Evolutionary conservation across 1,140 invertebrate species (phyloP).

Genomic region (Zeugodacus cucurbitae): DNA sequence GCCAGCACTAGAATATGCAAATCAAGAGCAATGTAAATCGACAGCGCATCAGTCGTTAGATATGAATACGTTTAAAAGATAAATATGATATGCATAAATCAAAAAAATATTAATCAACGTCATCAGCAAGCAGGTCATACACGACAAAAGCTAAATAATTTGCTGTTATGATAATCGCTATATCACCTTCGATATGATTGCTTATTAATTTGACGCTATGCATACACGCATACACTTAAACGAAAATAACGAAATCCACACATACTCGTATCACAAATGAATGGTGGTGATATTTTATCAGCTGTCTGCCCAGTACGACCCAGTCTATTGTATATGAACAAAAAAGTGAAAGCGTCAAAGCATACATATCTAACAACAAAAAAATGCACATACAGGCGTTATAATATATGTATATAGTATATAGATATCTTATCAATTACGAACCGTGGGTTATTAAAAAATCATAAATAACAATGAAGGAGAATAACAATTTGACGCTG

Average conservation of each 20-base stretch:
- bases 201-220: neutral
- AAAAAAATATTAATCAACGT: neutral
- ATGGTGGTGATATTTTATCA: neutral
- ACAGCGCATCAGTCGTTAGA: neutral
- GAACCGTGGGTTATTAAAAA: neutral
- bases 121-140: neutral
- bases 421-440: neutral
- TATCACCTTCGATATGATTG: neutral
- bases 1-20: no score
- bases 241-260: neutral
- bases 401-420: neutral
- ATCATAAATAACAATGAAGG: neutral
- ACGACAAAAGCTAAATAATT: neutral
- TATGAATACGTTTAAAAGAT: neutral
- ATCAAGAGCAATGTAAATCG: no score
- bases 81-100: neutral
- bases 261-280: neutral
- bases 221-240: neutral
- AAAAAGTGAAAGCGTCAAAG: neutral
- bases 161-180: neutral
- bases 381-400: neutral
- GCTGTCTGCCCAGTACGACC: neutral
- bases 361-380: neutral
- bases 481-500: neutral
- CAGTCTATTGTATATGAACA: neutral